These are phyloP conservation scores for Papilio aristodemus DNA, from an alignment of 1,140 invertebrate genomes.

Conservation along the genomic window DNA sequence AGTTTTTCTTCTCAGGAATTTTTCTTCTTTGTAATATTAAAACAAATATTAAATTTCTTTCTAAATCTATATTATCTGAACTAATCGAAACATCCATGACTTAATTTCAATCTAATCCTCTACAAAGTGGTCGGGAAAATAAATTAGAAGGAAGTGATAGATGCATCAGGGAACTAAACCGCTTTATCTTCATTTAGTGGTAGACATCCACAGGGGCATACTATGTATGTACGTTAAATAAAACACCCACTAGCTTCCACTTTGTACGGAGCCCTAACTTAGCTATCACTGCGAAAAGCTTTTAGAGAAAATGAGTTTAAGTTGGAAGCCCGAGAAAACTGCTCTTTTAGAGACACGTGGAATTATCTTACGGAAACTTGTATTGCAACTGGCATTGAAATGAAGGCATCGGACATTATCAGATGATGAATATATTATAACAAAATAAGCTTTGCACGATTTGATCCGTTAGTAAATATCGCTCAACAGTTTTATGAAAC, in stretches of 20 bases:
- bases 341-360: conserved; percentile 27
- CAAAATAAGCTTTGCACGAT: not conserved
- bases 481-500: too few species aligned
- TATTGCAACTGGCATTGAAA: conserved; percentile 10
- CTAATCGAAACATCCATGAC: not conserved
- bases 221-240: conserved; percentile 29
- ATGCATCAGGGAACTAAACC: conserved; percentile 20
- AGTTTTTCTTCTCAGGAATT: too few species aligned
- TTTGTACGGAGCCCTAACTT: conserved; percentile 23
- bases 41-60: not conserved
- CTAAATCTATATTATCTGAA: not conserved
- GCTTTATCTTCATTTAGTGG: conserved; percentile 29
- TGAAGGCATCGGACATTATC: not conserved
- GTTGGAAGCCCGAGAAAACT: conserved; percentile 30
- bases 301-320: conserved; percentile 35
- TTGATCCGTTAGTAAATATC: not conserved
- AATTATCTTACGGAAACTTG: conserved; percentile 24
- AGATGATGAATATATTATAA: not conserved
- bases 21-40: too few species aligned
- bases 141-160: conserved; percentile 22
- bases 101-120: conserved; percentile 12
- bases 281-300: conserved; percentile 34
- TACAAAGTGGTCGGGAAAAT: conserved; percentile 13
- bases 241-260: conserved; percentile 23
- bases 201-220: conserved; percentile 15